These are phyloP conservation scores for Phyllostomus hastatus DNA, from an alignment of 2,113 vertebrate genomes.

Conservation along the genomic window DNA sequence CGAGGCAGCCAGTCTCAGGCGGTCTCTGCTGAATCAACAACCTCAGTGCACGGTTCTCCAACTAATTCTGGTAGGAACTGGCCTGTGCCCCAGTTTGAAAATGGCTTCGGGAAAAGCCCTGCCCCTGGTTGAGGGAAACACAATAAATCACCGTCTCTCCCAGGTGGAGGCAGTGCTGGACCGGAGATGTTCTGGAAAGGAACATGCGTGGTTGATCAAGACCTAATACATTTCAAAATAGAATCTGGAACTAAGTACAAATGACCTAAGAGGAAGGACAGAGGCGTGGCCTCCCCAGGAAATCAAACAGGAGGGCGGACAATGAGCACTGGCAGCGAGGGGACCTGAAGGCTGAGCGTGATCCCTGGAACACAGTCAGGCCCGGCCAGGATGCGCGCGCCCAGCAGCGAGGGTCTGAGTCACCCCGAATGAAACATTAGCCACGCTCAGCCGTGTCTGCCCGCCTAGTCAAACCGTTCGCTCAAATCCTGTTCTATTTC, in stretches of 20 bases:
- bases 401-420: slow-evolving; percentile 45
- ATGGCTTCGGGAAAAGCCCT: background rate
- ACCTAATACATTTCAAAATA: slow-evolving; percentile 53
- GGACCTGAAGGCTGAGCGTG: background rate
- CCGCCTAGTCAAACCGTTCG: slow-evolving; percentile 30
- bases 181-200: background rate
- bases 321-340: background rate
- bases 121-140: background rate
- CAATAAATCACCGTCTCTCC: background rate
- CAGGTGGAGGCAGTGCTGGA: background rate
- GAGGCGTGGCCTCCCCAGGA: background rate
- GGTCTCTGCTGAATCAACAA: background rate
- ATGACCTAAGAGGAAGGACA: slow-evolving; percentile 27
- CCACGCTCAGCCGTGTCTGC: slow-evolving; percentile 15
- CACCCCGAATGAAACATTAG: background rate
- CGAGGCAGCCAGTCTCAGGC: background rate
- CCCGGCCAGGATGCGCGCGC: background rate
- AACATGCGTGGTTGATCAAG: background rate
- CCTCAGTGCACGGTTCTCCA: background rate
- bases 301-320: background rate
- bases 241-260: slow-evolving; percentile 14
- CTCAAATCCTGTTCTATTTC: slow-evolving; percentile 65
- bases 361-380: background rate
- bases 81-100: background rate
- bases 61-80: background rate